Conservation (phyloP, 1,140 invertebrate species). For the fruit fly (Drosophila melanogaster) region DNA sequence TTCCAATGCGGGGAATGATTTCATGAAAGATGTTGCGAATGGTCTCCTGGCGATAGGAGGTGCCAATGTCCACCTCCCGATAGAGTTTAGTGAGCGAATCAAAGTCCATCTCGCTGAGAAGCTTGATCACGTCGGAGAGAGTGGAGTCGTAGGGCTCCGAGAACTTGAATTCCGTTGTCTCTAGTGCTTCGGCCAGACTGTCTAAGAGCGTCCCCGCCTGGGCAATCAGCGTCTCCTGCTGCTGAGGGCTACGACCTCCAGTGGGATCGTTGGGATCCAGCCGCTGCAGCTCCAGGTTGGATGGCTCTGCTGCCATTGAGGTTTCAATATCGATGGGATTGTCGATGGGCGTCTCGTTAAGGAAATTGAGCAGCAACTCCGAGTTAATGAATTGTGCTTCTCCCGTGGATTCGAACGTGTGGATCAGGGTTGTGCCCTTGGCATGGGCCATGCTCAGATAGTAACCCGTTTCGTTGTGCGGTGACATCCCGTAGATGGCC, state of each 20-base stretch:
- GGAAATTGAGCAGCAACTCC: conserved; percentile 75
- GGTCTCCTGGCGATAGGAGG: conserved; percentile 88
- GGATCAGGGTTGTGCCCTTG: conserved; percentile 78
- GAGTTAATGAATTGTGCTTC: conserved; percentile 82
- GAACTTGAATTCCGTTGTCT: conserved; percentile 84
- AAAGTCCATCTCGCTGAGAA: conserved; percentile 86
- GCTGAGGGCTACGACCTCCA: conserved; percentile 74
- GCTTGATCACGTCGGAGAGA: conserved; percentile 83
- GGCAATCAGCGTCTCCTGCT: conserved; percentile 65
- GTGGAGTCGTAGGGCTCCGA: conserved; percentile 85
- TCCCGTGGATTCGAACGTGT: conserved; percentile 83
- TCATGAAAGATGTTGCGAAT: conserved; percentile 90
- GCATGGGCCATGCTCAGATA: conserved; percentile 79
- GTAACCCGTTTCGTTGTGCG: conserved; percentile 78
- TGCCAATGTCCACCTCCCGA: conserved; percentile 86
- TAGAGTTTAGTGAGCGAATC: conserved; percentile 86
- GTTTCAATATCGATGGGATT: conserved; percentile 77
- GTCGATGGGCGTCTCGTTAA: conserved; percentile 71
- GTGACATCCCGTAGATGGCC: conserved; percentile 75
- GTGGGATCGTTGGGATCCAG: conserved; percentile 73
- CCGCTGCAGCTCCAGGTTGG: conserved; percentile 62
- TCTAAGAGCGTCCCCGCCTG: conserved; percentile 72
- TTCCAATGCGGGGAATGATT: conserved; percentile 89
- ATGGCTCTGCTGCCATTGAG: conserved; percentile 61
- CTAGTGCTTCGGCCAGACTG: conserved; percentile 84